Percentiles rank a stretch among this genome's conserved stretches.
These are phyloP conservation scores for Aplodontia rufa DNA, from an alignment of 2,113 vertebrate genomes.

Conservation along the genomic window DNA sequence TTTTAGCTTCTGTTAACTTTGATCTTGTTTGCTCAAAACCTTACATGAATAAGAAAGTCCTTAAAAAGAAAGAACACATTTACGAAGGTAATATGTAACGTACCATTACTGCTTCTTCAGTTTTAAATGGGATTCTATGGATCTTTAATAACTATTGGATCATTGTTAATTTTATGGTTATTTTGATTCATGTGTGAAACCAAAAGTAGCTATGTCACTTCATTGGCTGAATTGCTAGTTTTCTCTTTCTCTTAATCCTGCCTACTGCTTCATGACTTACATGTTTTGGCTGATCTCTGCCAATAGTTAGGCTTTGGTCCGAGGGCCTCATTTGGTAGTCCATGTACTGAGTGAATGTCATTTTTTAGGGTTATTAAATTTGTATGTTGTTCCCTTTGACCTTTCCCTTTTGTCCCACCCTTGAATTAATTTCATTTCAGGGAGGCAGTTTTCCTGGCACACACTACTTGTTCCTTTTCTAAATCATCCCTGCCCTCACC, in stretches of 20 bases:
- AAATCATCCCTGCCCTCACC: not conserved
- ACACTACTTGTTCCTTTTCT: not conserved
- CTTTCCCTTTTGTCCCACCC: conserved; percentile 4
- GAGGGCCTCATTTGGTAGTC: not conserved
- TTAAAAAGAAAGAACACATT: too few species aligned
- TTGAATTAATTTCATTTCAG: conserved; percentile 57
- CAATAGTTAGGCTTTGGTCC: conserved; percentile 12
- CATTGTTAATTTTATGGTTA: conserved; percentile 23
- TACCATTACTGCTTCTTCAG: not conserved
- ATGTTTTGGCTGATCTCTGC: not conserved
- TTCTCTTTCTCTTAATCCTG: not conserved
- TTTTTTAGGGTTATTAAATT: conserved; percentile 27
- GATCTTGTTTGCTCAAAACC: conserved; percentile 22
- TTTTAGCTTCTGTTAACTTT: conserved; percentile 41
- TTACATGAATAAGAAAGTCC: not conserved
- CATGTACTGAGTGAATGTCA: not conserved
- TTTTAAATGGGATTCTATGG: conserved; percentile 30
- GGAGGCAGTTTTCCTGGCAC: not conserved
- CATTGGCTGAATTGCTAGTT: not conserved
- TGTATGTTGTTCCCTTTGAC: conserved; percentile 11
- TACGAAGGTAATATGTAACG: not conserved
- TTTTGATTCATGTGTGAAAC: conserved; percentile 36
- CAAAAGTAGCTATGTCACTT: not conserved
- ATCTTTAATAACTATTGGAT: conserved; percentile 28
- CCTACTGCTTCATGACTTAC: not conserved